These are phyloP conservation scores for Caenorhabditis sp. DNA, from an alignment of 2,888 invertebrate genomes.

Conservation along the genomic window DNA sequence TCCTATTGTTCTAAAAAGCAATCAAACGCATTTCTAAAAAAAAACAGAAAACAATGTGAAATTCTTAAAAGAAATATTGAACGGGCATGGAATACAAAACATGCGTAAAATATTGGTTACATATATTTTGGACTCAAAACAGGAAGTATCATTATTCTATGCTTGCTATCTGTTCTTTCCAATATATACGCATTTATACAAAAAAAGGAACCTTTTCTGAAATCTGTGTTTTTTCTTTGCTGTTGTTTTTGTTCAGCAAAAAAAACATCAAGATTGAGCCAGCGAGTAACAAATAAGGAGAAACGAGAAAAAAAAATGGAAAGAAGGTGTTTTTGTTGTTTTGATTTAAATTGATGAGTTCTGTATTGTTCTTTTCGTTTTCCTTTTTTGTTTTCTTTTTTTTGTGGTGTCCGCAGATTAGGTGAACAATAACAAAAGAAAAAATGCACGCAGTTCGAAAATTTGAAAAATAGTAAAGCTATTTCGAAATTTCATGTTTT, in stretches of 20 bases:
- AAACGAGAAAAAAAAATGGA: background rate
- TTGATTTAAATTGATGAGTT: background rate
- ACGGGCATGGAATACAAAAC: background rate
- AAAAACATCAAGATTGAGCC: background rate
- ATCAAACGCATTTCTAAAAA: too few relatives aligned
- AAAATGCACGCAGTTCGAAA: background rate
- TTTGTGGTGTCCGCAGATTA: constrained; percentile 18
- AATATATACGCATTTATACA: background rate
- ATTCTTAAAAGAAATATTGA: too few relatives aligned
- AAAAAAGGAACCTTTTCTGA: background rate
- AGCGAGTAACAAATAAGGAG: background rate
- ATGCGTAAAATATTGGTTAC: background rate
- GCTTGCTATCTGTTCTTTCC: constrained; percentile 15
- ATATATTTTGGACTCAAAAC: constrained; percentile 15
- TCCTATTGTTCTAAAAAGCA: too few relatives aligned
- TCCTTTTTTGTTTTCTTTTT: background rate
- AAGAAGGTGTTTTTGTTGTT: constrained; percentile 1
- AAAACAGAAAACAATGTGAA: too few relatives aligned
- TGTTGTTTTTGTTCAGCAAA: constrained; percentile 5
- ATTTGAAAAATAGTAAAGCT: background rate
- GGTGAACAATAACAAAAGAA: background rate
- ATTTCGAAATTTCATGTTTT: background rate
- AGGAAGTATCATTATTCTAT: constrained; percentile 42
- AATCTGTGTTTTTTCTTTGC: background rate
- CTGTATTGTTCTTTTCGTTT: background rate